Evolutionary conservation across 2,888 invertebrate genomes (phyloP), one percentile per base, ranked within the genome.

Genomic region (Carabus problematicus): DNA sequence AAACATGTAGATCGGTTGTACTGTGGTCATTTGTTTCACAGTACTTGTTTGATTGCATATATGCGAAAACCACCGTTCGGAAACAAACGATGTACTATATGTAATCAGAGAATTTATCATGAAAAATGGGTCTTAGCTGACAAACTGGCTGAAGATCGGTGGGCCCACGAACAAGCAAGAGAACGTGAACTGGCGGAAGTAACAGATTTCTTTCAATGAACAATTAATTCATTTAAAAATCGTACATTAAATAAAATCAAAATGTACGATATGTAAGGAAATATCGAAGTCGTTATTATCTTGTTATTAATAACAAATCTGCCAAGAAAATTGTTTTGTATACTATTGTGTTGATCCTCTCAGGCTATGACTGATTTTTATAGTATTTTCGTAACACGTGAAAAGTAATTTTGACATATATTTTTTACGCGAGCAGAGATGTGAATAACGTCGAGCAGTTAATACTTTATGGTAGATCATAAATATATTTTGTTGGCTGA

Each of bases 81-180:
- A 64, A 91, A 91, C 70, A 92, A 92, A 78, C 85, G 85, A 71
- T 92, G 92, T 77, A 75, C 74, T n/a, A 76, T 77, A 11, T 92
- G 91, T 77, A 86, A 85, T 6, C 82, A 87, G 73, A 85, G 85
- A 74, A 86, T 92, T 71, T 89, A 86, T 74, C 91, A 92, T 76
- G 90, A 90, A 73, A 91, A 90, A 75, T 92, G 91, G 89, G 87
- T 87, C 64, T 79, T 90, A 4, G 85, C 86, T 61, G 88, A 91
- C 29, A 87, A 87, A 76, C 81, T 91, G 41, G 89, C 90, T 0
- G 92, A 92, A 79, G 86, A 88, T 58, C 84, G 91, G 58, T 92
- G 92, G 91, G 91, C 91, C 1, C 91, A 91, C 76, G 87, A 91
- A 76, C 90, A 92, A 78, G 92, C 92, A 1, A 85, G 89, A 66